A percentile compares a stretch with the other conserved stretches of the same genome.
Conservation (phyloP, 2,888 invertebrate species). For the Tubiluchus corallicola region DNA sequence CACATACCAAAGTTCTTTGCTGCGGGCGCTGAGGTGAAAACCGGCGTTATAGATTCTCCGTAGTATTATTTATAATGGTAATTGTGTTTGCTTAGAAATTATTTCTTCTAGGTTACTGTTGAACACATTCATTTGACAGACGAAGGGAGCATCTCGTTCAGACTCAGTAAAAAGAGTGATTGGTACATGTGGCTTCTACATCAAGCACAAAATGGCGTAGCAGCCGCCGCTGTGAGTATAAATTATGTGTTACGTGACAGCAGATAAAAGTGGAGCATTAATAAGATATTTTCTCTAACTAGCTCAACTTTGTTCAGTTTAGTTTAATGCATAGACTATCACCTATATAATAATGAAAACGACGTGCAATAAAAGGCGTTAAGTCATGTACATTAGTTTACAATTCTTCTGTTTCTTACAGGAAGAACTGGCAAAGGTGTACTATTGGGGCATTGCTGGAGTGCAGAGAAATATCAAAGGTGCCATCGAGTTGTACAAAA, state of each 20-base stretch:
- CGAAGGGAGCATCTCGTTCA: slow-evolving; percentile 18
- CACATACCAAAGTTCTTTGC: too few relatives aligned
- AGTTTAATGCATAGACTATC: too few relatives aligned
- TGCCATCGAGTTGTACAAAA: slow-evolving; percentile 22
- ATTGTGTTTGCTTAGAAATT: too few relatives aligned
- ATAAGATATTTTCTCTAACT: background rate
- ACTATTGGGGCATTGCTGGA: slow-evolving; percentile 27
- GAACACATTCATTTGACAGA: slow-evolving; percentile 26
- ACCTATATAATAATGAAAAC: too few relatives aligned
- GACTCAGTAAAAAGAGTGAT: slow-evolving; percentile 27
- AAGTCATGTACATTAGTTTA: too few relatives aligned
- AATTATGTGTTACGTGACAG: background rate
- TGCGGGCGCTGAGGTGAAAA: too few relatives aligned
- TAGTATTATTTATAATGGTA: too few relatives aligned
- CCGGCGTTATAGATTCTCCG: too few relatives aligned
- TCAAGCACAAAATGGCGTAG: slow-evolving; percentile 25
- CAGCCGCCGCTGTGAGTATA: slow-evolving; percentile 22
- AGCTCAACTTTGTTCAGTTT: background rate
- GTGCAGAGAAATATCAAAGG: slow-evolving; percentile 23
- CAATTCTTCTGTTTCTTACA: too few relatives aligned
- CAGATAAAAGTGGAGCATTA: background rate
- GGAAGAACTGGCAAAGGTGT: slow-evolving; percentile 18
- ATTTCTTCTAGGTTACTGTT: slow-evolving; percentile 23
- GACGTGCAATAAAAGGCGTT: too few relatives aligned
- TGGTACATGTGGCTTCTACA: slow-evolving; percentile 26